These are phyloP conservation scores for Poecile montanus DNA, from an alignment of 2,797 vertebrate species.

Conservation along the genomic window DNA sequence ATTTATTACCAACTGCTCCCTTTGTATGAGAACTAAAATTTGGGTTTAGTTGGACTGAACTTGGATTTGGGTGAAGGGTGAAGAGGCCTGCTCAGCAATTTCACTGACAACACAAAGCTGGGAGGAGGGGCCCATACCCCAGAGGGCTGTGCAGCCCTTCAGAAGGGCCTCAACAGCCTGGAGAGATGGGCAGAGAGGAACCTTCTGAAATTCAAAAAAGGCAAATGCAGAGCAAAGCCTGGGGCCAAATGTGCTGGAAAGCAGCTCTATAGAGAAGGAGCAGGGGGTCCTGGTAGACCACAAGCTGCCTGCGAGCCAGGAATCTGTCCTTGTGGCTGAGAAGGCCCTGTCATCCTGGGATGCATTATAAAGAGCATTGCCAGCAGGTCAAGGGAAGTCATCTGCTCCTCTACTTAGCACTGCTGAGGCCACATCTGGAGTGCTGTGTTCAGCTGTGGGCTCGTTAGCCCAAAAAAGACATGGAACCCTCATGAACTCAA, in stretches of 20 bases:
- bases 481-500: background rate
- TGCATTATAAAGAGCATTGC: background rate
- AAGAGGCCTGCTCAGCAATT: background rate
- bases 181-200: background rate
- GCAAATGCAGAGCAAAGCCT: background rate
- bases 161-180: background rate
- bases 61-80: background rate
- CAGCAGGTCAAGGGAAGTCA: background rate
- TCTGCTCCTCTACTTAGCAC: background rate
- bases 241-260: background rate
- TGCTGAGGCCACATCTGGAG: background rate
- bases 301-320: background rate
- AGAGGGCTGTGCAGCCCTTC: background rate
- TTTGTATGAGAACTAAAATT: background rate
- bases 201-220: background rate
- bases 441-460: background rate
- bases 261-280: background rate
- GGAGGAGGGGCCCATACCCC: fast-evolving
- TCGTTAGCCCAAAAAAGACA: background rate
- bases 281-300: background rate
- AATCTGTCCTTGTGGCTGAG: background rate
- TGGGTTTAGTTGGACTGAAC: no score
- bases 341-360: background rate
- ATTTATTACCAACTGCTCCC: background rate
- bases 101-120: background rate